Evolutionary conservation across 2,888 invertebrate species (phyloP), one percentile per base, ranked within the genome.

Genomic region (Drosophila helvetica): DNA sequence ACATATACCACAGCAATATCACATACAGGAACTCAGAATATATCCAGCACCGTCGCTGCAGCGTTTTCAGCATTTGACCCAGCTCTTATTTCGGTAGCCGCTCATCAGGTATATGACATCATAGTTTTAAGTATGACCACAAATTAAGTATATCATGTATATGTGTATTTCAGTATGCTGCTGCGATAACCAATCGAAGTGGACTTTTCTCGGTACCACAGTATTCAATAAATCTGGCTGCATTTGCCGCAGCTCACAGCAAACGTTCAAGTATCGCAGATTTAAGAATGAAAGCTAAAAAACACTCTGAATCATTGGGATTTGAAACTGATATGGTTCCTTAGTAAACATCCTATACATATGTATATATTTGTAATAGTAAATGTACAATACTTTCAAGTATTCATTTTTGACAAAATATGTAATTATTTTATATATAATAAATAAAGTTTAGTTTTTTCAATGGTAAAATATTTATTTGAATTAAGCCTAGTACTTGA

Each of bases 221-320:
- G 67, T 94, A 94, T 90, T 93, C 95, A 84, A 93, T 96, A 48
- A 96, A 96, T 72, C 93, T 97, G 77, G 96, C 97, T 9, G 95
- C 96, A 3, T 94, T 97, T 50, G 95, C 96, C 9, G 95, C 95
- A n/a, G 96, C 96, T 17, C 95, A 96, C 70, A 96, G 96, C 88
- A 96, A 96, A 92, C 96, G 96, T 87, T 98, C 97, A 19, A 98
- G 98, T 91, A 98, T 98, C 91, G 98, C 98, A 0, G 98, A 98
- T 93, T 93, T 98, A 62, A 94, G 98, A 83, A 94, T 98, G 77
- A 98, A 98, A 92, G 98, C 98, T 19, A 95, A 97, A 90, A 95
- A 97, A 85, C 98, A 98, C 92, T 96, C 98, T 33, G 98, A 98
- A 82, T 97, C 98, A 0, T 93, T 98, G 58, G 97, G 92, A 52